Evolutionary conservation across 1,140 invertebrate genomes (phyloP), one percentile per base, ranked within the genome.

Genomic region (Samia ricini): DNA sequence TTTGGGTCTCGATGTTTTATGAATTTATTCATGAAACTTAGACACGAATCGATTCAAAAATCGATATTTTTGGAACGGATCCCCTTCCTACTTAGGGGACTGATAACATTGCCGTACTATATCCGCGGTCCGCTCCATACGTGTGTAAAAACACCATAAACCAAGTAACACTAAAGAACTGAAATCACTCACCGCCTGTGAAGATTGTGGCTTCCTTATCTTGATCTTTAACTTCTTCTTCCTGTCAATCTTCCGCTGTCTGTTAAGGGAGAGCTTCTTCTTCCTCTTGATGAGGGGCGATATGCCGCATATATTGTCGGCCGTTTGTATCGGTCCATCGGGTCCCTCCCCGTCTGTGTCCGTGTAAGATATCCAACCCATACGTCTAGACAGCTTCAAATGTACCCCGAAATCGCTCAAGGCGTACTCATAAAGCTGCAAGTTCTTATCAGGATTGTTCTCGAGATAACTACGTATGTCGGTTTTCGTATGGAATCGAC

Each of bases 331-430:
- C 0, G 74, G 72, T 8, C 65, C 68, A 0, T 68, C 63, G 15
- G 70, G 60, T 0, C 54, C 61, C 0, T 62, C 70, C 8, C 60
- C 65, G 1, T 71, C 66, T 12, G 76, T 76, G 12, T 61, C 62
- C 0, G 67, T 64, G 15, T 42, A 15, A 15, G 33, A 42, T 64
- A 91, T 91, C 71, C 91, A 92, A 33, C 92, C 92, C 56, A 92
- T 90, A 2, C 92, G 85, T 10, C 92, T 86, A 0, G 92, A 83
- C 21, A 92, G 77, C 24, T 93, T 91, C 15, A 92, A 78, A 65
- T 93, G 92, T 2, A 93, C 85, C 23, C 92, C 92, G 71, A 94
- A 95, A 72, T 94, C 93, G 61, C 94, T 91, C 10, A 93, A 78
- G 20, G 92, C 92, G 7, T 83, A 73, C 61, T 92, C 91, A 64